These are phyloP conservation scores for Brachionichthys hirsutus DNA, from an alignment of 2,113 vertebrate genomes.

Conservation along the genomic window DNA sequence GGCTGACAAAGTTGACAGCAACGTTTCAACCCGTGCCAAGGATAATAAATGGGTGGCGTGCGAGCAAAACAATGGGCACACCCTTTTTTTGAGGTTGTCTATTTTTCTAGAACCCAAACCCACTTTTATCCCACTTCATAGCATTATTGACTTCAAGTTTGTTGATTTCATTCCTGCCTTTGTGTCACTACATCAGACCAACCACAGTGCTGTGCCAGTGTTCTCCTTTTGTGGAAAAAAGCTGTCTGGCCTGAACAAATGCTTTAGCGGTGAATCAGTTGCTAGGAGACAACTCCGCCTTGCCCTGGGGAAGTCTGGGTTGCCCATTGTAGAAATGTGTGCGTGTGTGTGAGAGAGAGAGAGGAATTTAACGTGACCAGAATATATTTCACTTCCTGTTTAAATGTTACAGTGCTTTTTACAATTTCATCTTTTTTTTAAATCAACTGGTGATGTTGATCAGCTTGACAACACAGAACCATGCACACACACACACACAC, in stretches of 20 bases:
- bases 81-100: neutral
- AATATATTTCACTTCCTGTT: too few relatives aligned
- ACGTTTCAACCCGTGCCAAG: constrained; percentile 5
- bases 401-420: too few relatives aligned
- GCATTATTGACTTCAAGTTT: neutral
- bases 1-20: constrained; percentile 9
- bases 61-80: constrained; percentile 11
- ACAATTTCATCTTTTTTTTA: too few relatives aligned
- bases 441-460: too few relatives aligned
- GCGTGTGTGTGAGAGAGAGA: too few relatives aligned
- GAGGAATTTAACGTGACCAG: too few relatives aligned
- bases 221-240: constrained; percentile 20
- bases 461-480: too few relatives aligned
- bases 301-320: constrained; percentile 36
- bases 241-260: constrained; percentile 35
- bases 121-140: neutral
- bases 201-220: constrained; percentile 44
- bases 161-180: constrained; percentile 3
- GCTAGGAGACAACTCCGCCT: constrained; percentile 72
- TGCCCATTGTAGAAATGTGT: constrained; percentile 16
- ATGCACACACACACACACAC: too few relatives aligned
- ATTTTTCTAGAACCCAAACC: neutral
- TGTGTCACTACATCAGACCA: constrained; percentile 23
- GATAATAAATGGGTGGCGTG: constrained; percentile 21
- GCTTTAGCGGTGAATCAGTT: constrained; percentile 60